A percentile compares a stretch with the other conserved stretches of the same genome.
phyloP scores from a whole-genome alignment of 2,797 vertebrate genomes.

The Pelochelys cantorii region DNA sequence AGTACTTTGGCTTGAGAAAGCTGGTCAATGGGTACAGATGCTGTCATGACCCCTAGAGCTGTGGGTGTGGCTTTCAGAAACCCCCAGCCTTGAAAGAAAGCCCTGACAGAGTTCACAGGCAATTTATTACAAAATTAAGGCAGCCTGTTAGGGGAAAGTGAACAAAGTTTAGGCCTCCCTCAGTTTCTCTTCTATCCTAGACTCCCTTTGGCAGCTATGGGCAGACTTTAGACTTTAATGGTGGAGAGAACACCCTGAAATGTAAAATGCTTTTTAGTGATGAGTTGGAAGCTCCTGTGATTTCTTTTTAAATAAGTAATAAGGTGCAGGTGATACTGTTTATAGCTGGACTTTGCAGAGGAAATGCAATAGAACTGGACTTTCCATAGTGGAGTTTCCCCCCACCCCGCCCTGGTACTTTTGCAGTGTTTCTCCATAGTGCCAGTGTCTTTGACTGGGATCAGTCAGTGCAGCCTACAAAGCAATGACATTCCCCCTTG shows the following conservation, averaged over 20 bases:
- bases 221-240: background rate
- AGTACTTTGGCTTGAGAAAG: background rate
- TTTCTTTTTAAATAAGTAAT: background rate
- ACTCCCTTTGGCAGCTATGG: background rate
- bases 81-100: no score
- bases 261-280: background rate
- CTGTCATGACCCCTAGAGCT: background rate
- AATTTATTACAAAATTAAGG: no score
- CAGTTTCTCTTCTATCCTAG: background rate
- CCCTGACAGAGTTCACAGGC: no score
- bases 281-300: background rate
- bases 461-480: background rate
- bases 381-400: background rate
- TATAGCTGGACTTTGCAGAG: background rate
- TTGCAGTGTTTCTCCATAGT: background rate
- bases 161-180: background rate
- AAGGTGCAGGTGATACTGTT: background rate
- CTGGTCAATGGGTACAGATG: background rate
- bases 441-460: background rate
- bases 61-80: background rate
- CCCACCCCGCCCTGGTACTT: no score
- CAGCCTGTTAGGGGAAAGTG: background rate
- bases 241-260: background rate
- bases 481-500: background rate
- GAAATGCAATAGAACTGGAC: background rate